A percentile compares a stretch with the other conserved stretches of the same genome.
Evolutionary conservation across 2,113 vertebrate genomes (phyloP).

Genomic region (Galemys pyrenaicus): DNA sequence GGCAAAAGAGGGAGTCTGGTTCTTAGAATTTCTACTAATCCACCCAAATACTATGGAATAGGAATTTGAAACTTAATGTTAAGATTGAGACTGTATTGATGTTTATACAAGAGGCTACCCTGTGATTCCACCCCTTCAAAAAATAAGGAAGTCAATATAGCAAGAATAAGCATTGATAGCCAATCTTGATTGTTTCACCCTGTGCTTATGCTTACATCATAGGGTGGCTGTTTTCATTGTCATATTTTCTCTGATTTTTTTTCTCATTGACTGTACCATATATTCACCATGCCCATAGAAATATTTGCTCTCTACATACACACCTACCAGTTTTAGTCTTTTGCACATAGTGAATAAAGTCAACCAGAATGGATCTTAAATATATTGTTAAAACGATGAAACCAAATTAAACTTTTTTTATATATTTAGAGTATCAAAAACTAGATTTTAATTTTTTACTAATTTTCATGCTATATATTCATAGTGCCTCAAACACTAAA

Average conservation of each 20-base stretch:
- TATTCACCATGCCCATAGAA: background rate
- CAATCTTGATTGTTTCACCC: background rate
- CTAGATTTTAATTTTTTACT: background rate
- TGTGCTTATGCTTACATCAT: no score
- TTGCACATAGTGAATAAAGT: background rate
- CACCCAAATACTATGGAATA: background rate
- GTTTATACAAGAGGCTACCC: background rate
- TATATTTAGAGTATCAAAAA: background rate
- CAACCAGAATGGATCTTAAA: background rate
- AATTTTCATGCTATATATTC: background rate
- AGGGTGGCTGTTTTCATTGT: background rate
- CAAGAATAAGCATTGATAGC: background rate
- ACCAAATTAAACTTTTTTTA: background rate
- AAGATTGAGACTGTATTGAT: background rate
- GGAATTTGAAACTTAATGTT: background rate
- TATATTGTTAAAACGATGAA: background rate
- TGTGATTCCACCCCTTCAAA: background rate
- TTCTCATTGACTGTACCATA: background rate
- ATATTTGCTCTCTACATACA: background rate
- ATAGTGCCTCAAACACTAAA: background rate
- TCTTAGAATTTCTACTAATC: background rate
- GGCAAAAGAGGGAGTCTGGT: no score
- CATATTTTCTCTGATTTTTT: background rate
- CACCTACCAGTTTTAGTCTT: background rate
- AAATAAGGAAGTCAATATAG: background rate